A percentile compares a stretch with the other conserved stretches of the same genome.
These are phyloP conservation scores for Poicephalus gulielmi DNA, from an alignment of 2,113 vertebrate species.

Conservation along the genomic window DNA sequence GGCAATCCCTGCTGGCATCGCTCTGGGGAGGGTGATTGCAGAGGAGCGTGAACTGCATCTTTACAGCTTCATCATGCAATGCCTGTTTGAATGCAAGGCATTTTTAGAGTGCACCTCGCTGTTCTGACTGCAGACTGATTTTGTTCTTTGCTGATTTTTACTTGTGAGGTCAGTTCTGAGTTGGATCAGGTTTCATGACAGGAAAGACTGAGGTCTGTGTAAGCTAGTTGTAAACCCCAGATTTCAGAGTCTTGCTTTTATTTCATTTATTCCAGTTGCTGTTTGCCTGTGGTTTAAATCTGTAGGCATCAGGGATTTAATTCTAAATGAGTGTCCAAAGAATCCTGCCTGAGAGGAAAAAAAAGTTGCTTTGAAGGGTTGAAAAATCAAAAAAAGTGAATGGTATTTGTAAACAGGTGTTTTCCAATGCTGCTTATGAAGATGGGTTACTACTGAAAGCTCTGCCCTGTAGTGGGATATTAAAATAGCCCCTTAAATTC, in stretches of 20 bases:
- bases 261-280: fast-evolving
- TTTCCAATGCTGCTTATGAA: not conserved
- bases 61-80: fast-evolving
- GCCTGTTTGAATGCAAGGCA: fast-evolving
- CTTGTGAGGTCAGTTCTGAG: not conserved
- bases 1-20: not conserved
- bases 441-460: not conserved
- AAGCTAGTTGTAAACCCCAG: fast-evolving
- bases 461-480: not conserved
- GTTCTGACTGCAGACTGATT: not conserved
- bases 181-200: not conserved
- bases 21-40: fast-evolving
- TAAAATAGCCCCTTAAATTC: not conserved
- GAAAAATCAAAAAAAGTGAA: not conserved
- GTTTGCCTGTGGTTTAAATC: not conserved
- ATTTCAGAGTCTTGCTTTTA: not conserved
- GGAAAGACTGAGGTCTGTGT: not conserved
- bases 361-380: not conserved
- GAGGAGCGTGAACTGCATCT: fast-evolving
- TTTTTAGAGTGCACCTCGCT: not conserved
- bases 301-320: not conserved
- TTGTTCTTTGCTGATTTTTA: not conserved
- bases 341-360: not conserved
- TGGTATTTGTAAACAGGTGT: not conserved
- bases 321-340: not conserved